Percentiles rank a stretch among this genome's conserved stretches.
These are phyloP conservation scores for Drosophila planitibia DNA, from an alignment of 2,888 invertebrate species.

Conservation along the genomic window DNA sequence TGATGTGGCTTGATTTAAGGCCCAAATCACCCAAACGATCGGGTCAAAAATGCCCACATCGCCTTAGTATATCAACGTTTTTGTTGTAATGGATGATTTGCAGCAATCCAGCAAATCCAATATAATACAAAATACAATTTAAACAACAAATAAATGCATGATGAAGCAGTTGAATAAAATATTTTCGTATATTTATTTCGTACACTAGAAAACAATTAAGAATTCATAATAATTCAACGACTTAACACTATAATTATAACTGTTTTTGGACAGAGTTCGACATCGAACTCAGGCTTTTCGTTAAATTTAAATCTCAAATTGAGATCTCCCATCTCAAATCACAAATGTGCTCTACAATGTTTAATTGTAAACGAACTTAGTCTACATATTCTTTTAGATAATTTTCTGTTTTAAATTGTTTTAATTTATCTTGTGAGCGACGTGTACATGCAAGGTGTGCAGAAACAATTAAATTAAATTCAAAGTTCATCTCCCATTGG, in stretches of 20 bases:
- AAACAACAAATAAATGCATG: not conserved
- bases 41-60: conserved; percentile 42
- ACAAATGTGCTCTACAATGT: too few relatives aligned
- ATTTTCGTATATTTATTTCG: not conserved
- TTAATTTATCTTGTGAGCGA: too few relatives aligned
- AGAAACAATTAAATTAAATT: not conserved
- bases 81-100: conserved; percentile 42
- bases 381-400: too few relatives aligned
- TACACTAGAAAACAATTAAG: not conserved
- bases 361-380: too few relatives aligned
- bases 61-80: not conserved
- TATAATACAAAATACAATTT: not conserved
- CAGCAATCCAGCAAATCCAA: conserved; percentile 30
- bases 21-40: conserved; percentile 55
- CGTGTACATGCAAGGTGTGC: too few relatives aligned
- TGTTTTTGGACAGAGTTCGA: not conserved
- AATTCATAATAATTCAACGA: not conserved
- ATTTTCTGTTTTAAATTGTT: too few relatives aligned
- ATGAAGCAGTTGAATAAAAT: not conserved
- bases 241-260: not conserved
- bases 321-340: not conserved
- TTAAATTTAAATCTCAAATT: not conserved
- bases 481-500: not conserved
- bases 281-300: not conserved
- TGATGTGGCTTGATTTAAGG: conserved; percentile 23